A percentile compares a stretch with the other conserved stretches of the same genome.
phyloP scores from a whole-genome alignment of 2,113 vertebrate species.

The Myotis davidii region DNA sequence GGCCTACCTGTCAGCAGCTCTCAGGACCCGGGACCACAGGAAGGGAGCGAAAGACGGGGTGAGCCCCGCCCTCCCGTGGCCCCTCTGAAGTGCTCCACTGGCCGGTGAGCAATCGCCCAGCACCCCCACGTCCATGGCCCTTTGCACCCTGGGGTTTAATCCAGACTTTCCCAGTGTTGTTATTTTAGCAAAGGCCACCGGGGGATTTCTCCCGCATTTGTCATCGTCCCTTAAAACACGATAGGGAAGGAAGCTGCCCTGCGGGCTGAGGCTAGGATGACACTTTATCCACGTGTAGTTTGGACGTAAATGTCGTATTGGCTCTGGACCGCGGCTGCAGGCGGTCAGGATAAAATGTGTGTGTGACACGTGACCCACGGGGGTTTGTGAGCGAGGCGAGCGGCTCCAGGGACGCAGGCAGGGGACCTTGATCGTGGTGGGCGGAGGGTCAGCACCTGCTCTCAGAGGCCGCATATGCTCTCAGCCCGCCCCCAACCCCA shows the following conservation, averaged over 20 bases:
- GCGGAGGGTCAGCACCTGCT: neutral
- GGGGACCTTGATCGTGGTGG: neutral
- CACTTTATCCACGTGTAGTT: conserved; percentile 10
- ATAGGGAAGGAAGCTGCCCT: conserved; percentile 9
- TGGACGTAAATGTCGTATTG: conserved; percentile 41
- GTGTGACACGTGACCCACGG: neutral
- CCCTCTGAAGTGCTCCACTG: neutral
- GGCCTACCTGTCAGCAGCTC: neutral
- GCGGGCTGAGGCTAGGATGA: conserved; percentile 14
- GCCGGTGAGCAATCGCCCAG: no score
- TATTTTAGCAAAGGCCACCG: conserved; percentile 35
- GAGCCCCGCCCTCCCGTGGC: fast-evolving
- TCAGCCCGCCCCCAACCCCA: neutral
- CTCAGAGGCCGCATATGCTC: neutral
- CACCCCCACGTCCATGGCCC: neutral
- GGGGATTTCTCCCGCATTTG: neutral
- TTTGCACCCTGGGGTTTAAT: neutral
- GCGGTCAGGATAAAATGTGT: neutral
- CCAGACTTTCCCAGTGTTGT: neutral
- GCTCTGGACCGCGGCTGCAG: neutral
- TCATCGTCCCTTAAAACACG: neutral
- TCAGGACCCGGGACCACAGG: fast-evolving
- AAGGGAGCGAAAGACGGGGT: neutral
- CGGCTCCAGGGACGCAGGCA: neutral
- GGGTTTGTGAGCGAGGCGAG: fast-evolving